phyloP scores from a whole-genome alignment of 2,888 invertebrate species.

The Pyralis farinalis region DNA sequence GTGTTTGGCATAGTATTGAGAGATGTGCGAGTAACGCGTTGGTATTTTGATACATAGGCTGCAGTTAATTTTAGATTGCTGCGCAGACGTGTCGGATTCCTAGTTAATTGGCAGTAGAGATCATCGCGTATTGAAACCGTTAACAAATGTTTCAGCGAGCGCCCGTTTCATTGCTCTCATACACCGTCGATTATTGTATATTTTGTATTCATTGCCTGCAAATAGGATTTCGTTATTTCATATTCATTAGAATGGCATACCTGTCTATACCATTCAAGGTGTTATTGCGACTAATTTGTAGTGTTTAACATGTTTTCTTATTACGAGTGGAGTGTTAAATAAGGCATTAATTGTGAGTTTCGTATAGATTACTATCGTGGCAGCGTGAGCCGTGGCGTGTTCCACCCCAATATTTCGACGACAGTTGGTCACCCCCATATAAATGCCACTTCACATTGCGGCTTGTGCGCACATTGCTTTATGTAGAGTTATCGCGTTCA shows the following conservation, averaged over 20 bases:
- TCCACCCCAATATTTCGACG: constrained; percentile 68
- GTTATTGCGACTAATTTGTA: constrained; percentile 21
- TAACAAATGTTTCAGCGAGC: constrained; percentile 8
- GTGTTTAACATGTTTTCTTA: constrained; percentile 31
- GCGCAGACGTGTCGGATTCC: constrained; percentile 79
- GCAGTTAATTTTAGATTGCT: constrained; percentile 80
- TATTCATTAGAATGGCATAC: constrained; percentile 3
- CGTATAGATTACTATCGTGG: constrained; percentile 74
- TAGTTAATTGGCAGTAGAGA: constrained; percentile 77
- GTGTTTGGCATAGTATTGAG: constrained; percentile 80
- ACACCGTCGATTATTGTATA: not conserved
- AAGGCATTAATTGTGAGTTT: constrained; percentile 67
- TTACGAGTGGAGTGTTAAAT: constrained; percentile 59
- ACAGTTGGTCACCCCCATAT: constrained; percentile 80
- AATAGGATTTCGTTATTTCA: constrained; percentile 14
- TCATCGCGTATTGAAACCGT: constrained; percentile 59
- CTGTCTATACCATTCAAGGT: constrained; percentile 16
- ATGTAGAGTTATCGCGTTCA: constrained; percentile 58
- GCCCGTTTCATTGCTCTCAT: constrained; percentile 4
- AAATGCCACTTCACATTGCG: constrained; percentile 77
- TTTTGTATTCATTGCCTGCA: constrained; percentile 7
- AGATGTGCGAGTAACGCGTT: constrained; percentile 77
- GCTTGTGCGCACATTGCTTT: constrained; percentile 71
- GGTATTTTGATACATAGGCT: constrained; percentile 81
- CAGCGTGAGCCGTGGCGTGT: constrained; percentile 68